phyloP scores from a whole-genome alignment of 2,797 vertebrate species.

The Urosaurus nigricauda region DNA sequence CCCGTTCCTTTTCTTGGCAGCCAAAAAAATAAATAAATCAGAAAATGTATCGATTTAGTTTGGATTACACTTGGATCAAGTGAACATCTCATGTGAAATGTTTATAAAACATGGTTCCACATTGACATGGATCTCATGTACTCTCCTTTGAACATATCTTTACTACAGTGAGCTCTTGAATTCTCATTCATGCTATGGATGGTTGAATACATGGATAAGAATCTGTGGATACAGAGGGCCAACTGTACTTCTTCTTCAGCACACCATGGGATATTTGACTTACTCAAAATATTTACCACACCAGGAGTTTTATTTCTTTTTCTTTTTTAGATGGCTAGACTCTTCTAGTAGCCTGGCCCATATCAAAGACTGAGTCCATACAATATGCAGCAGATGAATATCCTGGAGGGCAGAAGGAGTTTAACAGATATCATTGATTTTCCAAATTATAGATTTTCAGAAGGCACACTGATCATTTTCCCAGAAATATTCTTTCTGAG shows the following conservation, averaged over 20 bases:
- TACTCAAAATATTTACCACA: too few relatives aligned
- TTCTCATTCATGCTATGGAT: too few relatives aligned
- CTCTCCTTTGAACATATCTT: not conserved
- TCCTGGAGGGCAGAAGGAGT: too few relatives aligned
- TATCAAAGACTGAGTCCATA: not conserved
- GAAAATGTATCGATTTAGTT: not conserved
- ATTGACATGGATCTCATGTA: not conserved
- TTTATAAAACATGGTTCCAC: not conserved
- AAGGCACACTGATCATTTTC: not conserved
- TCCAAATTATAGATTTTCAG: constrained; percentile 21
- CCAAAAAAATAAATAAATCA: not conserved
- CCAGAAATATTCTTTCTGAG: not conserved
- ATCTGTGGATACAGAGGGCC: too few relatives aligned
- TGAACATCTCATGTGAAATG: not conserved
- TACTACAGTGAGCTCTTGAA: not conserved
- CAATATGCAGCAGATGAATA: not conserved
- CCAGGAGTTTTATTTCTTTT: too few relatives aligned
- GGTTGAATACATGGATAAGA: too few relatives aligned
- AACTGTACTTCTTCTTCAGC: not conserved
- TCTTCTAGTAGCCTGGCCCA: not conserved
- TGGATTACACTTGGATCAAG: not conserved
- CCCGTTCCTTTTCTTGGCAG: not conserved
- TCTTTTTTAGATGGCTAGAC: not conserved
- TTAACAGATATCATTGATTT: constrained; percentile 20
- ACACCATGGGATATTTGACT: too few relatives aligned